Conservation (phyloP, 2,888 invertebrate genomes). For the Toxonevra muliebris region DNA sequence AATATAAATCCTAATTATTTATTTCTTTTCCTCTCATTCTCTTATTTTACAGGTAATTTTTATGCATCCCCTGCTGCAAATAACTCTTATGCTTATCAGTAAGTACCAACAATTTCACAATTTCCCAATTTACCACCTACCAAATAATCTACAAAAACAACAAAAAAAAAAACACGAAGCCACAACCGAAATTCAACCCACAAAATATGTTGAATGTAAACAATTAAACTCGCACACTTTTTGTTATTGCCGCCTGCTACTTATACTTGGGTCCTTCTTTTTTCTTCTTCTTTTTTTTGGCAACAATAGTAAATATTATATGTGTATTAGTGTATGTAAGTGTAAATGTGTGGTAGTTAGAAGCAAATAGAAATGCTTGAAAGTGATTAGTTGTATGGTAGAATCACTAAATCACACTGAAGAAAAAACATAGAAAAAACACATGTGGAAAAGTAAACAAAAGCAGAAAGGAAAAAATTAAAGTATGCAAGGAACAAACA, state of each 20-base stretch:
- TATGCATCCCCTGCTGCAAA: slow-evolving; percentile 17
- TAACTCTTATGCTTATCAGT: slow-evolving; percentile 8
- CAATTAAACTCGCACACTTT: not conserved
- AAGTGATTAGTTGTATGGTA: too few relatives aligned
- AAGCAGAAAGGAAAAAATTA: not conserved
- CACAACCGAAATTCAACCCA: too few relatives aligned
- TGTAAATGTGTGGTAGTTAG: too few relatives aligned
- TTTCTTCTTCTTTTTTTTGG: too few relatives aligned
- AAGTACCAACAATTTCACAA: slow-evolving; percentile 5
- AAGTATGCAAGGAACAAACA: not conserved
- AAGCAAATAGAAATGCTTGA: too few relatives aligned
- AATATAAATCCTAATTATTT: not conserved
- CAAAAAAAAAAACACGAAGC: not conserved
- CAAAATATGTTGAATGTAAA: not conserved
- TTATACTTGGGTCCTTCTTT: too few relatives aligned
- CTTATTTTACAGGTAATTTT: slow-evolving; percentile 13
- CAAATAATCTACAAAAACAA: slow-evolving; percentile 5
- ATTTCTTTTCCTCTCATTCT: not conserved
- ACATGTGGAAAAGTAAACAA: not conserved
- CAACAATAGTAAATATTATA: too few relatives aligned
- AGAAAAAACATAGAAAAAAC: too few relatives aligned
- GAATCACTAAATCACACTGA: too few relatives aligned
- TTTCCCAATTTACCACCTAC: slow-evolving; percentile 12
- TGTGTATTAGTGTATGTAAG: too few relatives aligned
- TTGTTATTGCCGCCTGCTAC: too few relatives aligned